A percentile compares a stretch with the other conserved stretches of the same genome.
Evolutionary conservation across 92 coral and sea anemone species (phyloP).

Genomic region (Parazoanthus atlanticus): DNA sequence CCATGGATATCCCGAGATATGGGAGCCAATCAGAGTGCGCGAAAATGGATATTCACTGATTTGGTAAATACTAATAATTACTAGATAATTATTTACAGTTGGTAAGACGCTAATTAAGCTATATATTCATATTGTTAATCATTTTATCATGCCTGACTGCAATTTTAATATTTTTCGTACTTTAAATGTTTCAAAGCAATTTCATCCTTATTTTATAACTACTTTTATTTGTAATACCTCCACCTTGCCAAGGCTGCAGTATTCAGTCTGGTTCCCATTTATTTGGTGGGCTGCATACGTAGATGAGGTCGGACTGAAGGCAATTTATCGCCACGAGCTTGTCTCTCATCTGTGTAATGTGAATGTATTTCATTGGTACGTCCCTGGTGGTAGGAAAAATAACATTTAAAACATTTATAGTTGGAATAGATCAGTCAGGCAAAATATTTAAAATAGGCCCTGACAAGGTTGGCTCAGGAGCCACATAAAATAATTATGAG

Average conservation of each 20-base stretch:
- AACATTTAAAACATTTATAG: background rate
- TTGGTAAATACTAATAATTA: too few relatives aligned
- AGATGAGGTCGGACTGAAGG: background rate
- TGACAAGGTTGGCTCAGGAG: background rate
- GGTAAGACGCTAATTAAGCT: too few relatives aligned
- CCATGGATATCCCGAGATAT: too few relatives aligned
- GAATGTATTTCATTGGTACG: background rate
- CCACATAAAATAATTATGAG: background rate
- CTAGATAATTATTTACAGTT: too few relatives aligned
- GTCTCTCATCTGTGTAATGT: constrained; percentile 5
- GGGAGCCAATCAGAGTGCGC: too few relatives aligned
- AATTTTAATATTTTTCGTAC: background rate
- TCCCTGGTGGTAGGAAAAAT: background rate
- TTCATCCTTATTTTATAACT: too few relatives aligned
- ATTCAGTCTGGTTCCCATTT: background rate
- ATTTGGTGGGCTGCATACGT: constrained; percentile 4
- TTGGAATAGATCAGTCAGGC: background rate
- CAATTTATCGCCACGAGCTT: constrained; percentile 17
- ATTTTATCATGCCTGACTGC: background rate
- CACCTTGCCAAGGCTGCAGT: too few relatives aligned
- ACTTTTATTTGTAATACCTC: too few relatives aligned
- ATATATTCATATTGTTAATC: background rate
- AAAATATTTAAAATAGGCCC: background rate
- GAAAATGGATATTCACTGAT: too few relatives aligned
- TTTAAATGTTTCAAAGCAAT: too few relatives aligned